Evolutionary conservation across 2,888 invertebrate genomes (phyloP), one percentile per base, ranked within the genome.

Genomic region (Monoplex corrugatus): DNA sequence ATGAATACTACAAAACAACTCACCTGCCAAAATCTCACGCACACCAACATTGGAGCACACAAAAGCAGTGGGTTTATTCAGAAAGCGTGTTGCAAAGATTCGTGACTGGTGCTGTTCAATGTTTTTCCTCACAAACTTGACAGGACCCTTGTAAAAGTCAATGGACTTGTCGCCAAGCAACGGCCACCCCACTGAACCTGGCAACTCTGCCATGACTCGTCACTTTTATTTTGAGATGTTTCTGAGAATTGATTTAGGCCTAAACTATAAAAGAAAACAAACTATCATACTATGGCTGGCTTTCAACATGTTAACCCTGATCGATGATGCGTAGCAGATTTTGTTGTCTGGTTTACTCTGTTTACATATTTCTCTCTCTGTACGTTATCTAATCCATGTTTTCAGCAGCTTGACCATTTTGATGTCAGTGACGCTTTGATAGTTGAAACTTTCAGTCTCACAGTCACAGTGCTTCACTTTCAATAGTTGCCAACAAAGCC

Each of bases 11-110:
- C 32, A n/a, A 68, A 8, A 32, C 0, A 80, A 78, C 87, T 68
- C 90, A 95, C 95, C 94, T 89, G 91, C 91, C 13, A 95, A 91
- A 0, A 95, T 88, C 68, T 94, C 92, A 72, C 91, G 89, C 2
- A 94, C 91, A 32, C 93, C 93, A 63, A 90, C 83, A 89, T 94
- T 93, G 1, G 94, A 93, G 44, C 94, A 93, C 19, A 95, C 91
- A 90, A 95, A 95, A 28, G 94, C 93, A 75, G 95, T 94, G 0
- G 95, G 94, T 87, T 93, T 95, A 90, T 94, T 95, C 10, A 95
- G 91, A 86, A 95, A 93, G 87, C 95, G 90, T 2, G 94, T 87
- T 68, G 93, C 87, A 89, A 95, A 95, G 35, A 94, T 89, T 83
- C 93, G 89, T 13, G 93, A 93, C 45, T 93, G 92, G 44, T 92